Percentiles rank a stretch among this genome's conserved stretches.
phyloP scores from a whole-genome alignment of 2,797 vertebrate genomes.

The Fundulus diaphanus region DNA sequence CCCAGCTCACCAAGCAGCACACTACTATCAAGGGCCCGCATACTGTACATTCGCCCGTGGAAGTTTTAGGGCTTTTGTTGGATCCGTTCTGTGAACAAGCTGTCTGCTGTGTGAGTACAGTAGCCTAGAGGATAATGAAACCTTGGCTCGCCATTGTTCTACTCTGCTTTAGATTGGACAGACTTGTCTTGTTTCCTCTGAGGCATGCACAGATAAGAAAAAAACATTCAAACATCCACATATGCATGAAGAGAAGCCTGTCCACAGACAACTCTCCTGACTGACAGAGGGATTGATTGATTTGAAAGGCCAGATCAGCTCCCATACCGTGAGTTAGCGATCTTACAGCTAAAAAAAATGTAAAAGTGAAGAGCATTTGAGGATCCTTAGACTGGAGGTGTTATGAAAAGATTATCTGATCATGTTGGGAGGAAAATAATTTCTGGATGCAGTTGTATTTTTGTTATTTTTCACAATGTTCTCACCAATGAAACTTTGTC shows the following conservation, averaged over 20 bases:
- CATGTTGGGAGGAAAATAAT: neutral
- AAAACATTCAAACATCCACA: constrained; percentile 11
- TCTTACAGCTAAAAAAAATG: neutral
- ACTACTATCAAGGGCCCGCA: constrained; percentile 32
- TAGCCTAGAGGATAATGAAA: constrained; percentile 60
- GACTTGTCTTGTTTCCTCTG: constrained; percentile 17
- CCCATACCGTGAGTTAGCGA: neutral
- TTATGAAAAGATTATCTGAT: neutral
- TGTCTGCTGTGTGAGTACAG: constrained; percentile 47
- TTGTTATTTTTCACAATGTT: no score
- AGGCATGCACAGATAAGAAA: neutral
- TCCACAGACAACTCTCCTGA: constrained; percentile 32
- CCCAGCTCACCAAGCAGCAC: constrained; percentile 20
- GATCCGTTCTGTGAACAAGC: constrained; percentile 60
- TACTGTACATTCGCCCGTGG: constrained; percentile 17
- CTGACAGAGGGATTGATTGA: constrained; percentile 48
- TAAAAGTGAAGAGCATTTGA: neutral
- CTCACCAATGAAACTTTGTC: neutral
- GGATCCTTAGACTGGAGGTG: neutral
- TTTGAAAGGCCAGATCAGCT: constrained; percentile 16
- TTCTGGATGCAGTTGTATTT: neutral
- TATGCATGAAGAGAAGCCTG: neutral
- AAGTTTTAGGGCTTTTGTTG: constrained; percentile 51
- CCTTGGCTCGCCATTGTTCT: constrained; percentile 46
- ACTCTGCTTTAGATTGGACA: constrained; percentile 40